Evolutionary conservation across 2,888 invertebrate species (phyloP).

Genomic region (Ryuthela nishihirai): DNA sequence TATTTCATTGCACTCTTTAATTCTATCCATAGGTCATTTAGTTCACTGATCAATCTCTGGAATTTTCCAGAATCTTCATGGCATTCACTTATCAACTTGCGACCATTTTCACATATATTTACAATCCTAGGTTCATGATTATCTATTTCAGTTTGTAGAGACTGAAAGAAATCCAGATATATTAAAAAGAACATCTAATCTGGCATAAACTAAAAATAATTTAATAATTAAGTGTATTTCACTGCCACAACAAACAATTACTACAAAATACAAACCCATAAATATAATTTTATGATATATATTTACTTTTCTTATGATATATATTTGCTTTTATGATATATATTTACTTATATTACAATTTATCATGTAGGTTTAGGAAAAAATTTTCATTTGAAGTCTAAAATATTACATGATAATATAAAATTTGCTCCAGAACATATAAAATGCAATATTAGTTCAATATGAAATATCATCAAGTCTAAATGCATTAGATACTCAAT

Average conservation of each 20-base stretch:
- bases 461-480: neutral
- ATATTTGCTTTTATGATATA: neutral
- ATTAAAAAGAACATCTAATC: too few relatives aligned
- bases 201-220: too few relatives aligned
- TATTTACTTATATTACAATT: neutral
- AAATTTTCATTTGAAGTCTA: neutral
- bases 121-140: slow-evolving; percentile 96
- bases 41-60: slow-evolving; percentile 76
- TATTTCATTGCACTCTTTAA: slow-evolving; percentile 92
- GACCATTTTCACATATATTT: slow-evolving; percentile 89
- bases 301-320: too few relatives aligned
- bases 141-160: slow-evolving; percentile 91
- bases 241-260: too few relatives aligned
- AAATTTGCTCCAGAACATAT: too few relatives aligned
- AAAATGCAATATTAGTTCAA: neutral
- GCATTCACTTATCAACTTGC: slow-evolving; percentile 90
- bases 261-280: neutral
- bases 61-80: slow-evolving; percentile 92
- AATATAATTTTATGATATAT: neutral
- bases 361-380: neutral
- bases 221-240: too few relatives aligned
- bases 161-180: slow-evolving; percentile 56
- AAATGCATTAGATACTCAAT: too few relatives aligned
- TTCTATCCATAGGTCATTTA: slow-evolving; percentile 89
- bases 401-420: neutral